These are phyloP conservation scores for Eupithecia insigniata DNA, from an alignment of 2,888 invertebrate species.

Conservation along the genomic window DNA sequence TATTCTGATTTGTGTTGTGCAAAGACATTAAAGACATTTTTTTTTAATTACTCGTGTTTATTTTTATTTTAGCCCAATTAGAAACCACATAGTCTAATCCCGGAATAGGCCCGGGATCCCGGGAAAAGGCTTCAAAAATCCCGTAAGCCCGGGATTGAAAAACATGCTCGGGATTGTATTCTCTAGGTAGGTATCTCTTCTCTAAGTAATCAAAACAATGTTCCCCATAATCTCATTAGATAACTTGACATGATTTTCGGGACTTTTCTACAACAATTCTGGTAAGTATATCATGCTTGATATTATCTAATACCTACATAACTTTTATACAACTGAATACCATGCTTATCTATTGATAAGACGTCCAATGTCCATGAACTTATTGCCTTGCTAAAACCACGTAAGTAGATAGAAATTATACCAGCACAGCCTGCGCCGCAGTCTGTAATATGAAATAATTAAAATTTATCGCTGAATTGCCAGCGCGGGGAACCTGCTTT, in stretches of 20 bases:
- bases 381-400: slow-evolving; percentile 23
- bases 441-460: background rate
- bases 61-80: too few species aligned
- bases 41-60: too few species aligned
- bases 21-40: too few species aligned
- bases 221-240: background rate
- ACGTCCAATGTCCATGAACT: slow-evolving; percentile 41
- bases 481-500: slow-evolving; percentile 17
- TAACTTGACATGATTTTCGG: slow-evolving; percentile 14
- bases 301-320: slow-evolving; percentile 31
- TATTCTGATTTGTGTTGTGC: too few species aligned
- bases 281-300: slow-evolving; percentile 2
- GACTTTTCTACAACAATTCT: slow-evolving; percentile 13
- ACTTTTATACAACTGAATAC: slow-evolving; percentile 29
- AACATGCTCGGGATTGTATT: too few species aligned
- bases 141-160: too few species aligned
- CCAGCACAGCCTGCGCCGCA: background rate
- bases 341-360: slow-evolving; percentile 38
- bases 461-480: background rate
- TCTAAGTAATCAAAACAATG: background rate
- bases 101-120: too few species aligned
- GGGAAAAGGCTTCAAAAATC: too few species aligned
- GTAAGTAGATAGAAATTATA: background rate
- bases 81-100: too few species aligned
- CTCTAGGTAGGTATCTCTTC: background rate